Conservation (phyloP, 2,888 invertebrate genomes). For the Trachelus stipa region DNA sequence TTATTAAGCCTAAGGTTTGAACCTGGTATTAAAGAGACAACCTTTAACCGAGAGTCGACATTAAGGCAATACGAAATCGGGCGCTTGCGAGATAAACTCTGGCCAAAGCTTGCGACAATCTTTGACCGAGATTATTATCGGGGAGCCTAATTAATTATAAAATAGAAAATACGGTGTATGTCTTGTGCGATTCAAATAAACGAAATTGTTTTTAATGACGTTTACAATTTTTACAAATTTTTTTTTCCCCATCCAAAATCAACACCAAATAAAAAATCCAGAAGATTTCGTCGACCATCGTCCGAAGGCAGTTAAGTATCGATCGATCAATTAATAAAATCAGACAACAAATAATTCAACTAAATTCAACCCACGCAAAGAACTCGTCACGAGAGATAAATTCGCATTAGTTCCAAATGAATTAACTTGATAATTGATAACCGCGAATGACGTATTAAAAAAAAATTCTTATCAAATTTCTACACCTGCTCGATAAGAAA, state of each 20-base stretch:
- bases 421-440: no score
- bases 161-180: conserved; percentile 66
- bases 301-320: not conserved
- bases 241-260: not conserved
- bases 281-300: not conserved
- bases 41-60: conserved; percentile 60
- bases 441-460: no score
- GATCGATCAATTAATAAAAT: not conserved
- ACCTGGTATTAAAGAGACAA: conserved; percentile 33
- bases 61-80: conserved; percentile 62
- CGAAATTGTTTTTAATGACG: conserved; percentile 66
- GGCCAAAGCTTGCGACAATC: conserved; percentile 44
- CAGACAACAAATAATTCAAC: not conserved
- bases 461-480: no score
- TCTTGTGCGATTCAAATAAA: conserved; percentile 68
- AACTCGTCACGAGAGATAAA: not conserved
- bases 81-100: conserved; percentile 46
- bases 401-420: not conserved
- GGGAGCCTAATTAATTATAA: conserved; percentile 59
- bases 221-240: conserved; percentile 1
- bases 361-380: not conserved
- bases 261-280: not conserved
- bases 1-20: conserved; percentile 31
- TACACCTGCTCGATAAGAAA: no score
- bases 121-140: conserved; percentile 47